Conservation (phyloP, 2,113 vertebrate genomes). For the Ceratotherium simum region DNA sequence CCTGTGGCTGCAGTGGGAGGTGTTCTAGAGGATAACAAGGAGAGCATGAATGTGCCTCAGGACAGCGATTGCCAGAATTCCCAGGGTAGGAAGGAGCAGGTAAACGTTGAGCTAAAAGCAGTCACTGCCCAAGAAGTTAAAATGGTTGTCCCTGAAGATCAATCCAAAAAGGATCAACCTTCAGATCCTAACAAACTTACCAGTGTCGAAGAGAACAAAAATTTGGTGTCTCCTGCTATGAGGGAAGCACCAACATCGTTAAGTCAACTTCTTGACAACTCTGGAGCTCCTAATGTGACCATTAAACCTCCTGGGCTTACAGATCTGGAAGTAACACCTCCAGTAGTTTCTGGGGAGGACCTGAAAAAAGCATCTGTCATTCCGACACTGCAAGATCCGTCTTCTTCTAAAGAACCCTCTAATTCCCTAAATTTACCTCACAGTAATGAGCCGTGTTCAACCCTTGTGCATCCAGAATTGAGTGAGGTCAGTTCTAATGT, state of each 20-base stretch:
- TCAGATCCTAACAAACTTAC: conserved; percentile 84
- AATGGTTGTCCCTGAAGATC: conserved; percentile 88
- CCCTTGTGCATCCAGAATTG: conserved; percentile 84
- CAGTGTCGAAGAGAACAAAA: conserved; percentile 88
- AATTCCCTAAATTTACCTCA: conserved; percentile 84
- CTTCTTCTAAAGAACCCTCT: conserved; percentile 84
- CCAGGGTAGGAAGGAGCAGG: conserved; percentile 90
- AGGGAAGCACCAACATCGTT: conserved; percentile 94
- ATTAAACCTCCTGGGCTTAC: conserved; percentile 88
- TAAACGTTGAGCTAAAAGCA: conserved; percentile 88
- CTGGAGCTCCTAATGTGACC: conserved; percentile 89
- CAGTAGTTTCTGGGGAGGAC: conserved; percentile 85
- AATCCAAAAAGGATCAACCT: conserved; percentile 86
- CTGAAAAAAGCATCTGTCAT: conserved; percentile 86
- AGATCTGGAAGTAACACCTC: conserved; percentile 82
- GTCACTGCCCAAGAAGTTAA: conserved; percentile 90
- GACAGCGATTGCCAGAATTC: conserved; percentile 88
- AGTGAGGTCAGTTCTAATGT: conserved; percentile 87
- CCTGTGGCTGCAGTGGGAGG: conserved; percentile 84
- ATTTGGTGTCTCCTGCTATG: conserved; percentile 89
- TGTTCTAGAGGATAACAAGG: conserved; percentile 89
- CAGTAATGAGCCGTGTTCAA: conserved; percentile 83
- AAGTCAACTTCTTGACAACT: conserved; percentile 96
- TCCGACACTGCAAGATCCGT: conserved; percentile 84
- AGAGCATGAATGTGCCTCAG: conserved; percentile 86